Evolutionary conservation across 2,797 vertebrate genomes (phyloP).

Genomic region (Manis crassicaudata): DNA sequence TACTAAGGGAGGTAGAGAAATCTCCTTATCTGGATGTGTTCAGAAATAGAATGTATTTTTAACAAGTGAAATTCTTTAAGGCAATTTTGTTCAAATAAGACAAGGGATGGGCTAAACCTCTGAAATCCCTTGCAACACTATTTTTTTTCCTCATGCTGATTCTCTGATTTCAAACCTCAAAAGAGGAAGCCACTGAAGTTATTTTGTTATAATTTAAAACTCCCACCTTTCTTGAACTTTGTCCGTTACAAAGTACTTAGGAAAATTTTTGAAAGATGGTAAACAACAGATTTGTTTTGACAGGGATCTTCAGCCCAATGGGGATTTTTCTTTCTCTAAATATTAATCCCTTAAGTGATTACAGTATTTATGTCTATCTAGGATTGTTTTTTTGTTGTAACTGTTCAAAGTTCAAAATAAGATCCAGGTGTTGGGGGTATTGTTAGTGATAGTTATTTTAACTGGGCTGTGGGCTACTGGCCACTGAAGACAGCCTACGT

Average conservation of each 20-base stretch:
- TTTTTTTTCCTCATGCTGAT: background rate
- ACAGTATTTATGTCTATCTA: background rate
- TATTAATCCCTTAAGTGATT: background rate
- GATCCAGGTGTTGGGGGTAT: background rate
- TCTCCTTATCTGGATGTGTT: constrained; percentile 50
- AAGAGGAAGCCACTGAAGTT: background rate
- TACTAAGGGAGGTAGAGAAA: background rate
- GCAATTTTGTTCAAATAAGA: constrained; percentile 47
- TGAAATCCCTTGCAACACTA: background rate
- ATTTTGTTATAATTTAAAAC: background rate
- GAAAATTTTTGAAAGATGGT: background rate
- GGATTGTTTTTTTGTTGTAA: background rate
- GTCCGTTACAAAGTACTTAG: background rate
- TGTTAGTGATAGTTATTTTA: background rate
- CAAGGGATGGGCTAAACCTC: background rate
- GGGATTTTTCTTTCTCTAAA: constrained; percentile 30
- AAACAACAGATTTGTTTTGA: background rate
- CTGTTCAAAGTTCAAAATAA: background rate
- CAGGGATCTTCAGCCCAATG: background rate
- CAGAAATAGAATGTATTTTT: constrained; percentile 65
- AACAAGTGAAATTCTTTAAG: constrained; percentile 42
- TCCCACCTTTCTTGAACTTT: background rate
- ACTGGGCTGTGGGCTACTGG: background rate
- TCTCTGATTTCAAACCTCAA: background rate
- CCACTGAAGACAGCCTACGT: background rate